A percentile compares a stretch with the other conserved stretches of the same genome.
Evolutionary conservation across 1,140 invertebrate species (phyloP).

Genomic region (Zaprionus tsacasi): DNA sequence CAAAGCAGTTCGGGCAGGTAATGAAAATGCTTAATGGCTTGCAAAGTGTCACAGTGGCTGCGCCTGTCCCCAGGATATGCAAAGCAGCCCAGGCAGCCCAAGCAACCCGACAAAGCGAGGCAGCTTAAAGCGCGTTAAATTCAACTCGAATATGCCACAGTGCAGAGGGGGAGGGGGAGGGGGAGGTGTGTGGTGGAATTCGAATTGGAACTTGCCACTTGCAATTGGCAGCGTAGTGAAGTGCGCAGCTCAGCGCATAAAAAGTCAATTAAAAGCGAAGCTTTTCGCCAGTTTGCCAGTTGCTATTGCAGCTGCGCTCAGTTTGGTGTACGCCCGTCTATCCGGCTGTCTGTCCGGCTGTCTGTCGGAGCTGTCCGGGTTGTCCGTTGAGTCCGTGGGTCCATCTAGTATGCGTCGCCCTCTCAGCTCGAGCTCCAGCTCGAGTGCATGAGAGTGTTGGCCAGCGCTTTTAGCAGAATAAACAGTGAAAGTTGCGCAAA

Average conservation of each 20-base stretch:
- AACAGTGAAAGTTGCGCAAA: constrained; percentile 81
- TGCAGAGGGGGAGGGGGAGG: too few relatives aligned
- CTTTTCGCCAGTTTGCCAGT: constrained; percentile 63
- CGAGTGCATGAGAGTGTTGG: constrained; percentile 80
- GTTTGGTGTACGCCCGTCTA: constrained; percentile 33
- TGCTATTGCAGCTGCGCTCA: constrained; percentile 76
- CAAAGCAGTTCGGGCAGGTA: constrained; percentile 76
- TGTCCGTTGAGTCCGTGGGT: background rate
- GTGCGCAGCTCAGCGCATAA: constrained; percentile 70
- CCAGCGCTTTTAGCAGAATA: constrained; percentile 81
- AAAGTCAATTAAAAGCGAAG: constrained; percentile 77
- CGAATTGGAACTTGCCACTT: constrained; percentile 22
- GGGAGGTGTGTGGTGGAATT: background rate
- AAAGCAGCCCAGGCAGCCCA: constrained; percentile 6
- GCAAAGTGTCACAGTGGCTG: constrained; percentile 81
- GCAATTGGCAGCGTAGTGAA: constrained; percentile 52
- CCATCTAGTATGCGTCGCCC: constrained; percentile 9
- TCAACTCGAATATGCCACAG: constrained; percentile 48
- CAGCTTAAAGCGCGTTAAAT: constrained; percentile 80
- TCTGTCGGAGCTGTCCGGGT: background rate
- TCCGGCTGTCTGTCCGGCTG: background rate
- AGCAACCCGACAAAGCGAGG: constrained; percentile 3
- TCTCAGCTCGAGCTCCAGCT: constrained; percentile 13
- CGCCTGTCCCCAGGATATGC: constrained; percentile 58
- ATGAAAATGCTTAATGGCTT: constrained; percentile 82